A percentile compares a stretch with the other conserved stretches of the same genome.
Evolutionary conservation across 2,113 vertebrate genomes (phyloP).

Genomic region (Ophiodon elongatus): DNA sequence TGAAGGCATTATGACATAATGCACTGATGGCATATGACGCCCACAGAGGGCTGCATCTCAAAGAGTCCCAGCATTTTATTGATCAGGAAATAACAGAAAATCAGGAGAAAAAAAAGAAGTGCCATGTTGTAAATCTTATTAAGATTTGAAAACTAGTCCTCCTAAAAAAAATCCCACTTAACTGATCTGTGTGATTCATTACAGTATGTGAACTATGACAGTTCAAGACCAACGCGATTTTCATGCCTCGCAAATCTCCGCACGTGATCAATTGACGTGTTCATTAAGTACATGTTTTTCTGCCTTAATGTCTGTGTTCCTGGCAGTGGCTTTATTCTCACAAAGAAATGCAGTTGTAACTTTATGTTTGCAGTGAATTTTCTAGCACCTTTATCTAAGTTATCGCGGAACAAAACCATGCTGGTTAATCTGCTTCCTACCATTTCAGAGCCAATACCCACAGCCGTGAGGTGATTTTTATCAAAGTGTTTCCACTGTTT

Average conservation of each 20-base stretch:
- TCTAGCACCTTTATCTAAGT: slow-evolving; percentile 13
- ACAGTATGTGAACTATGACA: neutral
- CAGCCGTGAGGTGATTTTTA: neutral
- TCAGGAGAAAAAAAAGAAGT: neutral
- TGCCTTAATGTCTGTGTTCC: slow-evolving; percentile 11
- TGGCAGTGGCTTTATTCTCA: slow-evolving; percentile 5
- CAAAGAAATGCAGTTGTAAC: neutral
- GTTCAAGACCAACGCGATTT: neutral
- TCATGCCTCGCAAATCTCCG: neutral
- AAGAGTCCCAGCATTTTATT: neutral
- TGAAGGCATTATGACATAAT: neutral
- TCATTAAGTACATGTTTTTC: neutral
- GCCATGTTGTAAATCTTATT: neutral
- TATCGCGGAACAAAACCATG: slow-evolving; percentile 16
- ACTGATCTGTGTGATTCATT: neutral
- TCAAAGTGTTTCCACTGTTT: slow-evolving; percentile 9
- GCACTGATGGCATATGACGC: neutral
- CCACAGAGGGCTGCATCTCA: neutral
- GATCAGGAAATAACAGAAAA: neutral
- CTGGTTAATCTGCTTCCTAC: slow-evolving; percentile 11
- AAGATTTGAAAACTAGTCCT: neutral
- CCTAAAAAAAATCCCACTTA: neutral
- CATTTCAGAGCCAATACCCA: neutral
- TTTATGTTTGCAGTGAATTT: neutral
- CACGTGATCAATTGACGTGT: neutral